Base-by-base conservation (phyloP, 2,797 vertebrate species). In the Morus bassanus region DNA sequence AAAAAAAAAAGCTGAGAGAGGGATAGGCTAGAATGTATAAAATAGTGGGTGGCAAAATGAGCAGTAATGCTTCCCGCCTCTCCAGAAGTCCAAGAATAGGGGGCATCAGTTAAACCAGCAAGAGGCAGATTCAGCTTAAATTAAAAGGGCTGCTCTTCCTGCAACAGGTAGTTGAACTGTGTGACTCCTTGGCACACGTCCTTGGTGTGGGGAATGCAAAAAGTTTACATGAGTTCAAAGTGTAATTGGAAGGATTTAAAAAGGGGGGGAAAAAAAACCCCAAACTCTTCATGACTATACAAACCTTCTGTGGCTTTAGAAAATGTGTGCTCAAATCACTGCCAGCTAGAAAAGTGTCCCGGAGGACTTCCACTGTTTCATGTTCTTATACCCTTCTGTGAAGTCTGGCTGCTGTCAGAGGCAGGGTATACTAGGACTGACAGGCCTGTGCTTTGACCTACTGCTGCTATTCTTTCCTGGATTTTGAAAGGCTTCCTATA, bases 201-300 rank as follows among this genome's bases (percentile, higher is more conserved):
- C 54, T 18, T 33, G 7, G 53, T 48, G 45, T 7, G 9, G 39
- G 15, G 6, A 85, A 50, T 2, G 3, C 28, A 35, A 41, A 57
- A 95, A 24, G 27, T 35, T 22, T 35, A 43, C 6, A 10, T 0
- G 0, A 73, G 16, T 59, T 95, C 14, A 14, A 67, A 82, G 24
- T n/a, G 22, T 43, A 87, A 67, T 17, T 61, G 56, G 15, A 78
- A 61, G 35, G 73, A 65, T 53, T 73, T 51, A 3, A 43, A 85
- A 79, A 46, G 11, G 3, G 28, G 0, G 1, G 4, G 11, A 46
- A n/a, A 10, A 9, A 6, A 4, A 18, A 23, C 7, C 56, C 45
- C 45, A 46, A 46, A 46, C 33, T 35, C 16, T 31, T 83, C 7
- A 6, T 68, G 50, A 28, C 37, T n/a, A 7, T 12, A n/a, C 10